Evolutionary conservation across 2,888 invertebrate species (phyloP).

Genomic region (Trimorus sp.): DNA sequence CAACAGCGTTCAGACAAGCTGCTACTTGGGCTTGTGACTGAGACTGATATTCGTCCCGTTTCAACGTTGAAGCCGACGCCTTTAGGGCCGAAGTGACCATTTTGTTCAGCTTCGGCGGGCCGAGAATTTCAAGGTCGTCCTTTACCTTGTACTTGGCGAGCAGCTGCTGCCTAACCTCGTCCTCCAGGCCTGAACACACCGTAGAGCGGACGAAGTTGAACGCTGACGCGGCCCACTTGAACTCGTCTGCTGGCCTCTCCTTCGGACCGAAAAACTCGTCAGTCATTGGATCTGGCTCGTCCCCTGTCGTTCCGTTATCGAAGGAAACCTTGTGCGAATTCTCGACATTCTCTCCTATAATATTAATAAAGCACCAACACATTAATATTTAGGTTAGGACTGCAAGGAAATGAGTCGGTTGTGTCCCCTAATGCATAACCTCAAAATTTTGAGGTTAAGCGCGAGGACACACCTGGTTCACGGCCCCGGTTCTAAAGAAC

Average conservation of each 20-base stretch:
- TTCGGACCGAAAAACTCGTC: constrained; percentile 1
- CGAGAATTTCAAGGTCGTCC: constrained; percentile 14
- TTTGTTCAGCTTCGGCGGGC: constrained; percentile 29
- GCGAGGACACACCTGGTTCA: constrained; percentile 15
- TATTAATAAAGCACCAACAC: not conserved
- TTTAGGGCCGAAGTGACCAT: constrained; percentile 9
- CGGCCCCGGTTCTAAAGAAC: constrained; percentile 6
- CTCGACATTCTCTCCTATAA: not conserved
- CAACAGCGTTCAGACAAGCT: constrained; percentile 36
- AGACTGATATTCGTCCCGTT: constrained; percentile 36
- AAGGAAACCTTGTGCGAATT: not conserved
- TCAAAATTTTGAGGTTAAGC: not conserved
- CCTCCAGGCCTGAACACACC: not conserved
- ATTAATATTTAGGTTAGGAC: not conserved
- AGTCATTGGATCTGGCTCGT: too few species aligned
- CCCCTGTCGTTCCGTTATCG: not conserved
- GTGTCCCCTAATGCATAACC: not conserved
- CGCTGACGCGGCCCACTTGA: not conserved
- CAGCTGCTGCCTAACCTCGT: constrained; percentile 13
- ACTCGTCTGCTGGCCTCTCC: not conserved
- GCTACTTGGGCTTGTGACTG: constrained; percentile 31
- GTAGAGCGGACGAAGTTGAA: not conserved
- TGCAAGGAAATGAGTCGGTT: constrained; percentile 11
- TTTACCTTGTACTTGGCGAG: constrained; percentile 20
- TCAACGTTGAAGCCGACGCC: constrained; percentile 7